Evolutionary conservation across 2,797 vertebrate species (phyloP).

Genomic region (Pangasius larnaudii): DNA sequence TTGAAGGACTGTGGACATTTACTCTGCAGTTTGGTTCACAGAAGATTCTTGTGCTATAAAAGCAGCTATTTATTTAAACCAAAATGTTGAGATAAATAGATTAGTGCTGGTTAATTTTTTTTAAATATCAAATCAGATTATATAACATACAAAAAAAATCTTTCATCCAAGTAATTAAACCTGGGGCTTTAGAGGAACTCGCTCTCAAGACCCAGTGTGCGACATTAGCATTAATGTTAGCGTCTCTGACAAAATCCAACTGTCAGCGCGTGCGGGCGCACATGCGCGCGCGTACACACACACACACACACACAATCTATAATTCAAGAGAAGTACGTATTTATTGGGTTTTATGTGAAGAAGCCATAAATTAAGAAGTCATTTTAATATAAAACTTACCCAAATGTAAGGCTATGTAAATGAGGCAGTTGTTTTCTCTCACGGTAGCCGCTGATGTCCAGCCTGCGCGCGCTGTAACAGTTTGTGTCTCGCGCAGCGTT

Average conservation of each 20-base stretch:
- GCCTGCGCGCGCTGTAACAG: slow-evolving; percentile 53
- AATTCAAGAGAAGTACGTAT: neutral
- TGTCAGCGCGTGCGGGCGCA: too few species aligned
- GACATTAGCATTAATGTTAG: neutral
- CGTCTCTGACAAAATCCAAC: neutral
- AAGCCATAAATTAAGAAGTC: neutral
- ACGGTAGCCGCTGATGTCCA: slow-evolving; percentile 44
- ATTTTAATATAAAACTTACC: slow-evolving; percentile 29
- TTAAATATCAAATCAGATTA: neutral
- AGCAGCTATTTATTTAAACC: neutral
- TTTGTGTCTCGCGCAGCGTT: slow-evolving; percentile 57
- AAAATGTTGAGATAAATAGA: neutral
- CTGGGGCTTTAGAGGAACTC: neutral
- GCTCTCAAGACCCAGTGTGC: neutral
- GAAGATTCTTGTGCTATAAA: neutral
- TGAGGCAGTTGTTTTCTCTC: slow-evolving; percentile 11
- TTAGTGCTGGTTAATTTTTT: neutral
- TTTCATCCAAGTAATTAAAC: neutral
- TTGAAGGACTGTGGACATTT: neutral
- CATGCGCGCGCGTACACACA: neutral
- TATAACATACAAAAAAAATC: neutral
- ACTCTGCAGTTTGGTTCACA: neutral
- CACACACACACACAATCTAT: neutral
- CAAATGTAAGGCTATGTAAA: neutral
- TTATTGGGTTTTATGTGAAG: neutral